Evolutionary conservation across 1,140 invertebrate genomes (phyloP).

Genomic region (Trichogramma pretiosum): DNA sequence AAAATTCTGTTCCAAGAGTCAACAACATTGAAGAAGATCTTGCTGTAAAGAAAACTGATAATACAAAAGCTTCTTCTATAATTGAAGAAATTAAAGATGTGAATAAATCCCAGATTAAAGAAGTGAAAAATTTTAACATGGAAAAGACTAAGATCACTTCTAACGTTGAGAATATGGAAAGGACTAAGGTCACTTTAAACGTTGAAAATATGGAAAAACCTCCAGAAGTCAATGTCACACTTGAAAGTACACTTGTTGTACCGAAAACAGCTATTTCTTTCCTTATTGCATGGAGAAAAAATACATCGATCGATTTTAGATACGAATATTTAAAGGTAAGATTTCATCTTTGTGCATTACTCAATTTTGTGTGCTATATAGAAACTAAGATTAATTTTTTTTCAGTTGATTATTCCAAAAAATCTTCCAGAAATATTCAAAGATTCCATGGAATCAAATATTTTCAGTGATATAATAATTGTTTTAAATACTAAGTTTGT

Average conservation of each 20-base stretch:
- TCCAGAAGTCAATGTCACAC: no score
- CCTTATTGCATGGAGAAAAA: constrained; percentile 47
- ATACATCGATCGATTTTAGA: constrained; percentile 29
- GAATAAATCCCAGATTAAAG: no score
- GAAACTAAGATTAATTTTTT: constrained; percentile 19
- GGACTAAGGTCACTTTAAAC: no score
- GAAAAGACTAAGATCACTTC: no score
- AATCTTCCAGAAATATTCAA: constrained; percentile 49
- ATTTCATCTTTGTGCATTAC: background rate
- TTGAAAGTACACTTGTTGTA: no score
- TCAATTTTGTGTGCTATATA: background rate
- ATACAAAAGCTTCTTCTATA: background rate
- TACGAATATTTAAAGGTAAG: constrained; percentile 42
- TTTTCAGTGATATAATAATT: constrained; percentile 48
- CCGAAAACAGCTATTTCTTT: constrained; percentile 53
- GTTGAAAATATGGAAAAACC: constrained; percentile 26
- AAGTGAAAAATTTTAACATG: constrained; percentile 13
- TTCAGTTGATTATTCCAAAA: constrained; percentile 47
- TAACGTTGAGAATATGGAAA: no score
- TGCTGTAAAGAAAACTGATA: constrained; percentile 28
- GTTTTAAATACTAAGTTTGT: constrained; percentile 38
- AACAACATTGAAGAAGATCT: constrained; percentile 12
- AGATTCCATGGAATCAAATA: constrained; percentile 52
- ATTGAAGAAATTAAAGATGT: no score
- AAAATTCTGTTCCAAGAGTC: no score